phyloP scores from a whole-genome alignment of 2,113 vertebrate species.

The Lasiurus borealis region DNA sequence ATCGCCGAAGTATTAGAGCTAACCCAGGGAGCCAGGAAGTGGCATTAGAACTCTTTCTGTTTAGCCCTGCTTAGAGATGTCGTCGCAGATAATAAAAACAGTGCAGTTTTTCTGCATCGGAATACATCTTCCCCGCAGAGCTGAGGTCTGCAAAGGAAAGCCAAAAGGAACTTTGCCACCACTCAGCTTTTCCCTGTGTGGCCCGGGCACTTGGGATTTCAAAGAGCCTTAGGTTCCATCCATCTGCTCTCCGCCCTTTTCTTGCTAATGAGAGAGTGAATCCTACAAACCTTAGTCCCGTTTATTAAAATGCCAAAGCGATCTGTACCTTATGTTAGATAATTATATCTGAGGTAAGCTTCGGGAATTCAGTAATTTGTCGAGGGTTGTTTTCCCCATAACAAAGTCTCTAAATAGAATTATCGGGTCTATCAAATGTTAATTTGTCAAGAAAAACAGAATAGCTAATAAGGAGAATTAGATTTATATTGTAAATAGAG shows the following conservation, averaged over 20 bases:
- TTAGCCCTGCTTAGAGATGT: slow-evolving; percentile 76
- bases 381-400: slow-evolving; percentile 87
- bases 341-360: slow-evolving; percentile 86
- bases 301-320: slow-evolving; percentile 87
- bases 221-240: slow-evolving; percentile 80
- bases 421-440: slow-evolving; percentile 87
- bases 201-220: slow-evolving; percentile 79
- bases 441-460: slow-evolving; percentile 89
- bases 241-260: slow-evolving; percentile 83
- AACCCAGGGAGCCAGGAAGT: slow-evolving; percentile 83
- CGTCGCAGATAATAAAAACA: slow-evolving; percentile 65
- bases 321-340: slow-evolving; percentile 86
- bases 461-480: slow-evolving; percentile 89
- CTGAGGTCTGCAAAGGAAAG: slow-evolving; percentile 70
- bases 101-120: slow-evolving; percentile 67
- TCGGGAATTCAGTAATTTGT: slow-evolving; percentile 86
- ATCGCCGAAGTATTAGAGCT: slow-evolving; percentile 63
- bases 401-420: slow-evolving; percentile 88
- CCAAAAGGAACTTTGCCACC: slow-evolving; percentile 74
- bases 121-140: slow-evolving; percentile 69
- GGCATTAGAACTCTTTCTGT: slow-evolving; percentile 83
- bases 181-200: slow-evolving; percentile 67
- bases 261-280: slow-evolving; percentile 82
- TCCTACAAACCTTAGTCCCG: slow-evolving; percentile 85
- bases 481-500: slow-evolving; percentile 86